Base-by-base conservation (phyloP, 2,888 invertebrate species). In the Listrodromus nycthemerus region DNA sequence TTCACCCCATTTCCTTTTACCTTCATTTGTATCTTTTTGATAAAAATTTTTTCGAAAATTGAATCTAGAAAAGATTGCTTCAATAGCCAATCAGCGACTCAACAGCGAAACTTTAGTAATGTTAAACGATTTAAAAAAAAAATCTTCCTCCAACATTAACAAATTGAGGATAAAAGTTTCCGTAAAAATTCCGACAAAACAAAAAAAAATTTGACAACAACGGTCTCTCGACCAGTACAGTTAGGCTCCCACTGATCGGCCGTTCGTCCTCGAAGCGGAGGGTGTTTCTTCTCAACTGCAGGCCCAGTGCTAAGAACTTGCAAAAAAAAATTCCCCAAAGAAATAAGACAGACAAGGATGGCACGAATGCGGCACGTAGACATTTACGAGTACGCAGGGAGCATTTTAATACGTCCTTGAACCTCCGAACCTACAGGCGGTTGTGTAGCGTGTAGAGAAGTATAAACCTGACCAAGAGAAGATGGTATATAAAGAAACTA, bases 381-480 rank as follows among this genome's bases (percentile, higher is more conserved):
- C 89, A 86, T 90, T 90, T 90, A 90, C 89, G 90, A 90, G 89
- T 90, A 80, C 89, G 88, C 87, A 88, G 87, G 89, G 89, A 89
- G 89, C 88, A 87, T 90, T 88, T 90, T 89, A 90, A 90, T 90
- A 89, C 89, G 82, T 87, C 87, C 89, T 85, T 89, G 89, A 89
- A 90, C 88, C 88, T 83, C 86, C 86, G 89, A 85, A 84, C 83
- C 77, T 77, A 82, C 66, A 67, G 63, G 52, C 69, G 77, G 45
- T 71, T 82, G 66, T 73, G 55, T 55, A 52, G 58, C 21, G 69
- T 65, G 61, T 80, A 61, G 45, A 74, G 61, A 50, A 70, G 66
- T 79, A n/a, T n/a, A 76, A 82, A 83, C 66, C 71, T 80, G 80
- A 76, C 37, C 69, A 70, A 65, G 75, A 65, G 75, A 75, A 70